Base-by-base conservation (phyloP, 1,140 invertebrate species). In the Steinernema feltiae region DNA sequence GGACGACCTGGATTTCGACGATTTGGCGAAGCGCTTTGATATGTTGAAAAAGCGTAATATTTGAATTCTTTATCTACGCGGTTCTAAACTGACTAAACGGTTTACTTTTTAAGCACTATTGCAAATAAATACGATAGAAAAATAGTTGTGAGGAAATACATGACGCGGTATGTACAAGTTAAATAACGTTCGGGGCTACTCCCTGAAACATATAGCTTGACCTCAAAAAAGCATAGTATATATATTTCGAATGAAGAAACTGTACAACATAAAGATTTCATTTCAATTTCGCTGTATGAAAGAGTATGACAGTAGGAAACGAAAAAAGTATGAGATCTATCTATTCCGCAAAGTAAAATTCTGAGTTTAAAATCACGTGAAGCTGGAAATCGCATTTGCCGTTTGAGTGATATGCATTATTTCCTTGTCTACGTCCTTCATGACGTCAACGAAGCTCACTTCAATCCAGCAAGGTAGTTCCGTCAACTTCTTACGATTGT, bases 11-110 rank as follows among this genome's bases (percentile, higher is more conserved):
- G 78, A 79, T 32, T 79, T 81, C 69, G 79, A 81, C 69, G 79
- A 81, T 17, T 70, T 81, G 24, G 76, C 76, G 48, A 70, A 76
- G 2, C 71, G 79, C 27, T 81, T 81, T 35, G 79, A 81, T 29
- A 70, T 77, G 71, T 69, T 81, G 1, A 81, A 81, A 32, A 81
- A 81, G 70, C 78, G 72, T 74, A 77, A 75, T 63, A 17, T n/a
- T n/a, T n/a, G n/a, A n/a, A n/a, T n/a, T n/a, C n/a, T n/a, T n/a
- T n/a, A n/a, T n/a, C n/a, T n/a, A n/a, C n/a, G n/a, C n/a, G n/a
- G n/a, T n/a, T n/a, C n/a, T n/a, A 46, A n/a, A 46, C 41, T 12
- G 41, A 46, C 41, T 7, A 46, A n/a, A 46, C 41, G 41, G 41
- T 46, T n/a, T 46, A 12, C 41, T 46, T n/a, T n/a, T n/a, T 46